Base-by-base conservation (phyloP, 2,113 vertebrate species). In the Coturnix japonica region DNA sequence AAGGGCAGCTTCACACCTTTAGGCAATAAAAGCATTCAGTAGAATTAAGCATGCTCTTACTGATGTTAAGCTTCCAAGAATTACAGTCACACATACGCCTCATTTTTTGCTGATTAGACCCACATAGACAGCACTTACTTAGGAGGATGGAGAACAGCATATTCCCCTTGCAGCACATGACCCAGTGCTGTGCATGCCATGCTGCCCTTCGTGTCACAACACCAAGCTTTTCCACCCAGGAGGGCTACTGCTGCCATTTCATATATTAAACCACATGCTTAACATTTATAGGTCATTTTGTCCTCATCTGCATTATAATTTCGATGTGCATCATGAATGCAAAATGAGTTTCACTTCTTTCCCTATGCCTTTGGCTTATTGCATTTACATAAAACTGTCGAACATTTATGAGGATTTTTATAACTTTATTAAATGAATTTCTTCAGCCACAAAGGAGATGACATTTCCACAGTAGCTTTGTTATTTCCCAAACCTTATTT, bases 321-420 rank as follows among this genome's bases (percentile, higher is more conserved):
- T 88, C 94, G 71, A 91, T 89, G 63, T 9, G 17, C 85, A 83
- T 75, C 95, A 94, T 96, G 96, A 95, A 97, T 70, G 59, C 17
- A n/a, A 95, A 97, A 96, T 49, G 72, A 85, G 71, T 82, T 90
- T 95, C 72, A 92, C 64, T 93, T 94, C 64, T 91, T 96, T 93
- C 70, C 82, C 74, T 74, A 67, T 6, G 57, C 83, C 56, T 95
- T 91, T 89, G 33, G 72, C 96, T 97, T 96, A 97, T 94, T 94
- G 77, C 85, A 95, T 94, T 97, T 97, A 90, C 95, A 96, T 97
- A 96, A 97, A 98, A 44, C 95, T 93, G 90, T 92, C 91, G 7
- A 90, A 86, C 43, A 80, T 96, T 96, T 96, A 96, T 88, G 91
- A 94, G 54, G 70, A 47, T 69, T 97, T 93, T 96, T 96, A 95